Evolutionary conservation across 2,888 invertebrate genomes (phyloP).

Genomic region (Branchellion lobata): DNA sequence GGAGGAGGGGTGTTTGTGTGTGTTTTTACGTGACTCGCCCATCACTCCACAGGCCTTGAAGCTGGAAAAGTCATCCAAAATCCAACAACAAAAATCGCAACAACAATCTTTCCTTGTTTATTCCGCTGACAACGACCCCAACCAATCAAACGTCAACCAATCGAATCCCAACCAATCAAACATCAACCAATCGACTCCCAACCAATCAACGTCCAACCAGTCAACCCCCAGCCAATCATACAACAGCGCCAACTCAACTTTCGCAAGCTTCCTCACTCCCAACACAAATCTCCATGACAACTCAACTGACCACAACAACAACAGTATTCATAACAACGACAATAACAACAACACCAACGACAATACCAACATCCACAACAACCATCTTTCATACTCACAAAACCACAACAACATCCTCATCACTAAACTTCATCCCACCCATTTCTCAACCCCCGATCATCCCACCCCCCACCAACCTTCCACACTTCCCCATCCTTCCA

Average conservation of each 20-base stretch:
- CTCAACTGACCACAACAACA: too few species aligned
- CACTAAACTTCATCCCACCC: too few species aligned
- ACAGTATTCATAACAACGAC: too few species aligned
- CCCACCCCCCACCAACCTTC: too few species aligned
- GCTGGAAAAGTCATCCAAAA: not conserved
- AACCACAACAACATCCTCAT: too few species aligned
- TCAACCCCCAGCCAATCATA: not conserved
- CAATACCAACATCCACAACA: not conserved
- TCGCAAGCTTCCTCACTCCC: not conserved
- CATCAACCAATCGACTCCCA: not conserved
- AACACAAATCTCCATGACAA: not conserved
- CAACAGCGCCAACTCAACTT: constrained; percentile 11
- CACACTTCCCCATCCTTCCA: too few species aligned
- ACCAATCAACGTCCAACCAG: not conserved
- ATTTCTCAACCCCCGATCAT: too few species aligned
- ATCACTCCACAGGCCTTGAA: not conserved
- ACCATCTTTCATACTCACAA: too few species aligned
- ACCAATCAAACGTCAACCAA: not conserved
- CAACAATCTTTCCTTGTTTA: not conserved
- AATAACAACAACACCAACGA: not conserved
- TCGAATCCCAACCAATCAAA: not conserved
- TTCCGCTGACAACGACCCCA: too few species aligned
- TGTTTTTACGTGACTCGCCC: not conserved
- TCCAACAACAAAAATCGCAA: not conserved
- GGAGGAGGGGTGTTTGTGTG: not conserved